These are phyloP conservation scores for Pseudomugil tenellus DNA, from an alignment of 2,797 vertebrate species.

Conservation along the genomic window DNA sequence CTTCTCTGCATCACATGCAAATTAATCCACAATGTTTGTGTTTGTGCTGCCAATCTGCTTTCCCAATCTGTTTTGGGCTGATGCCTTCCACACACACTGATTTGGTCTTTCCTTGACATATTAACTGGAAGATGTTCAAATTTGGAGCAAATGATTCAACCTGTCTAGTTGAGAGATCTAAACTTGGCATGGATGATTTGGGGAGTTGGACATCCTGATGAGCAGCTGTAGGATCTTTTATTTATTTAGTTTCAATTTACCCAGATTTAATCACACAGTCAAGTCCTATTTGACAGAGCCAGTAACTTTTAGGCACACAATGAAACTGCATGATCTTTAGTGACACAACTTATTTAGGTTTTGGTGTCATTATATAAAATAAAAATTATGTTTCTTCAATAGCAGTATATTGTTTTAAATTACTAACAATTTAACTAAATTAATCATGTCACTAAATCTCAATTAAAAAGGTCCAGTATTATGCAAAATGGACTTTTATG, in stretches of 20 bases:
- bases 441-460: too few relatives aligned
- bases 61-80: constrained; percentile 62
- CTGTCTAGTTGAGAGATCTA: constrained; percentile 47
- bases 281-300: constrained; percentile 1
- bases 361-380: neutral
- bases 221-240: constrained; percentile 10
- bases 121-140: constrained; percentile 57
- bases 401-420: too few relatives aligned
- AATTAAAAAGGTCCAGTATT: too few relatives aligned
- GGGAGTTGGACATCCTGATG: constrained; percentile 33
- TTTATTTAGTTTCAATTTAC: constrained; percentile 10
- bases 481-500: too few relatives aligned
- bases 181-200: constrained; percentile 41
- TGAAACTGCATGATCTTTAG: constrained; percentile 3
- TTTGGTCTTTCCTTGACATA: constrained; percentile 56
- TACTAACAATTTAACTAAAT: too few relatives aligned
- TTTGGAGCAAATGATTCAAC: constrained; percentile 55
- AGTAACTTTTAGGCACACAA: constrained; percentile 10
- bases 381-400: too few relatives aligned
- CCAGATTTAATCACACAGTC: constrained; percentile 10
- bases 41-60: constrained; percentile 67
- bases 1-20: constrained; percentile 62
- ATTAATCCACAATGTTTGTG: constrained; percentile 62
- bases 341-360: neutral
- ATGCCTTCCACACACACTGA: constrained; percentile 52